Evolutionary conservation across 2,113 vertebrate species (phyloP), one percentile per base, ranked within the genome.

Genomic region (Parotia lawesii): DNA sequence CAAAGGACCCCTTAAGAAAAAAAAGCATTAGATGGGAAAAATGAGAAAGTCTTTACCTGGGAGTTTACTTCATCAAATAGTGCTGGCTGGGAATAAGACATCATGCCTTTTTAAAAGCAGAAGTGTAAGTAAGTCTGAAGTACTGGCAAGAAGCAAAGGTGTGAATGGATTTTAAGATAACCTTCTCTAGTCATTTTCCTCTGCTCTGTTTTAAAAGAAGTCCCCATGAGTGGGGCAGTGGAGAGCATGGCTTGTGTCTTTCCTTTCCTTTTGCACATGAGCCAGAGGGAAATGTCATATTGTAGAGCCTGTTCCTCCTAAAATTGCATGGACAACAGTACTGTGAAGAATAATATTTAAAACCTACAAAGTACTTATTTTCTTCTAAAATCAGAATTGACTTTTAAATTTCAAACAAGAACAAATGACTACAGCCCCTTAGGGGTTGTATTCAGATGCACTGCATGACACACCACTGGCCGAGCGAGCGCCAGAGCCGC

Each of bases 401-500:
- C 18, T 82, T 47, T 79, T 65, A 48, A 85, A 83, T 45, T 76
- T 56, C 31, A 27, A 92, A 25, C 64, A 70, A 70, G 27, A 35
- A 79, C 57, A 77, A 78, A 71, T 1, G 0, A 31, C 50, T 65
- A 25, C 33, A 65, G 9, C 18, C 6, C 13, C 33, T 23, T 6
- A 54, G 75, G 38, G 66, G 44, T 31, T 60, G 33, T 44, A 44
- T 58, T 85, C 45, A 85, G 45, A 23, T 44, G 53, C 27, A 33
- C 62, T 51, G 37, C 5, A 2, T 19, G n/a, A n/a, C 61, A 28
- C 9, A 5, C 0, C 1, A 60, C 2, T 0, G 37, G 10, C n/a
- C 0, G 0, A 38, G 45, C 2, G 15, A 64, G 45, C 0, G 0
- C n/a, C 33, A 53, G 61, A 61, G 21, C 40, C 61, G 28, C 22